A percentile compares a stretch with the other conserved stretches of the same genome.
phyloP scores from a whole-genome alignment of 1,140 invertebrate species.

The Dolichoris vasculosae region DNA sequence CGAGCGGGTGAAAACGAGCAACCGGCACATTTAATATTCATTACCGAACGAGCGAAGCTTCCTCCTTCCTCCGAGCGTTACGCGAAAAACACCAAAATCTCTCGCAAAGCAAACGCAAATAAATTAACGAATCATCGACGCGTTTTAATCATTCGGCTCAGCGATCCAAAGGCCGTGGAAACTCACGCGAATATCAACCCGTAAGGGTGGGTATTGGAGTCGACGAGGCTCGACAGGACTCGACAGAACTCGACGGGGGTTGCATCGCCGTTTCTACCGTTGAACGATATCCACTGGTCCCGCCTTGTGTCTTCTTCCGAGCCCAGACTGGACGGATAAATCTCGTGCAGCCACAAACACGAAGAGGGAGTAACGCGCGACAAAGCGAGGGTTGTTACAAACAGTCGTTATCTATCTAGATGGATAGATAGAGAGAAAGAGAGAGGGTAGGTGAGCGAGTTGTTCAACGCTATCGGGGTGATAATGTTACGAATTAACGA shows the following conservation, averaged over 20 bases:
- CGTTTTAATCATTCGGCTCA: conserved; percentile 50
- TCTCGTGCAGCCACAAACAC: conserved; percentile 45
- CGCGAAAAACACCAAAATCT: background rate
- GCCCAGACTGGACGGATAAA: conserved; percentile 57
- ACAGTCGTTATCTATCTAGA: background rate
- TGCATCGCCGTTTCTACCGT: background rate
- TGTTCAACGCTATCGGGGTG: conserved; percentile 66
- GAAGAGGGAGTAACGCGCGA: background rate
- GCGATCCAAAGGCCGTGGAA: conserved; percentile 37
- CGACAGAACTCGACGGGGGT: too few species aligned
- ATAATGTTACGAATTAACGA: conserved; percentile 72
- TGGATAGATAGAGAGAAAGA: background rate
- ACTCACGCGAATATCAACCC: conserved; percentile 15
- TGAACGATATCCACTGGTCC: background rate
- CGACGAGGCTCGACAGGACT: conserved; percentile 31
- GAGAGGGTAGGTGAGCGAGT: background rate
- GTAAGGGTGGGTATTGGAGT: conserved; percentile 51
- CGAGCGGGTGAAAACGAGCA: too few species aligned
- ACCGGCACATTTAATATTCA: background rate
- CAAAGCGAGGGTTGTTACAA: background rate
- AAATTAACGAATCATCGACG: conserved; percentile 41
- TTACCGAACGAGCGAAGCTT: background rate
- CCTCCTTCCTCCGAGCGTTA: background rate
- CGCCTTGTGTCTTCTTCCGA: background rate
- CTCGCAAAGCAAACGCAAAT: background rate